Evolutionary conservation across 2,888 invertebrate genomes (phyloP).

Genomic region (Chalcis sispes): DNA sequence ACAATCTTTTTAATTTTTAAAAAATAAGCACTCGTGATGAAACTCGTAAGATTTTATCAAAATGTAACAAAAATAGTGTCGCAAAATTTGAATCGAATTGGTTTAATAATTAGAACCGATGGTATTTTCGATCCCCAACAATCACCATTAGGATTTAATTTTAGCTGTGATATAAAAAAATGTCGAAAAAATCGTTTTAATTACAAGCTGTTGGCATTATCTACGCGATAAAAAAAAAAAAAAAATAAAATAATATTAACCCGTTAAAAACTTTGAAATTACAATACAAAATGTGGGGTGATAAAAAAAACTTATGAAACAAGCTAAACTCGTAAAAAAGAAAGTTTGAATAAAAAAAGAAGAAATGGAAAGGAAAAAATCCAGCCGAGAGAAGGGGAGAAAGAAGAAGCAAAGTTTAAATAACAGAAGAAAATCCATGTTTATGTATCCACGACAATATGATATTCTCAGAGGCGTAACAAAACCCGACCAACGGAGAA

Average conservation of each 20-base stretch:
- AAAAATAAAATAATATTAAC: neutral
- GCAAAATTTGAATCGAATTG: too few species aligned
- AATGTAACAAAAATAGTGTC: too few species aligned
- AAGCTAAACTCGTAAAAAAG: neutral
- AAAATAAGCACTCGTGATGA: too few species aligned
- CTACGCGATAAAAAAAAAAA: too few species aligned
- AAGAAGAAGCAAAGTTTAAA: conserved; percentile 3
- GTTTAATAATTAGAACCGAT: too few species aligned
- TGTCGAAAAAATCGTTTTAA: too few species aligned
- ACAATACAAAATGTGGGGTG: neutral
- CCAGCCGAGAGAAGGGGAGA: neutral
- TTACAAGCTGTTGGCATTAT: too few species aligned
- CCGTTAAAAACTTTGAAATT: neutral
- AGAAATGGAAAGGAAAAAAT: conserved; percentile 1
- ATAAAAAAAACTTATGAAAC: neutral
- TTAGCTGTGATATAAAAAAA: too few species aligned
- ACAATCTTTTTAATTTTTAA: too few species aligned
- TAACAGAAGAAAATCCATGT: conserved; percentile 13
- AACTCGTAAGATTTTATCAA: too few species aligned
- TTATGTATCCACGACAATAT: conserved; percentile 14
- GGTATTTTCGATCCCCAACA: too few species aligned
- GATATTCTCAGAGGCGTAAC: neutral
- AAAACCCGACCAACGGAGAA: conserved; percentile 10
- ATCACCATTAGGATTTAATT: too few species aligned
- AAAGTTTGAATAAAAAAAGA: conserved; percentile 8